phyloP scores from a whole-genome alignment of 2,113 vertebrate species.

The Rhizomys pruinosus region DNA sequence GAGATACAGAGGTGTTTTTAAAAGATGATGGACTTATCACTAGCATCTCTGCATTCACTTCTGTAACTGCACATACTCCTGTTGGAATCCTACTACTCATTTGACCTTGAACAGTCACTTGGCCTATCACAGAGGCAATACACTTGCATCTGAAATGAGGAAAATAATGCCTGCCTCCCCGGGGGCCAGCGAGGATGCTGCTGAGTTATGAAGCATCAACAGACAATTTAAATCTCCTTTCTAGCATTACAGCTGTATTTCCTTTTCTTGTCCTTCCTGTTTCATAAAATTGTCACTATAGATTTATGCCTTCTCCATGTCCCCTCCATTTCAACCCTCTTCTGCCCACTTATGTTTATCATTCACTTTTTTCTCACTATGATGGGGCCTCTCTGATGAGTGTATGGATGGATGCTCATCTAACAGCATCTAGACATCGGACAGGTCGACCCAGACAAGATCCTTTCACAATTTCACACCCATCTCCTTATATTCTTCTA shows the following conservation, averaged over 20 bases:
- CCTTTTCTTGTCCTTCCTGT: not conserved
- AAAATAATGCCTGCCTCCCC: not conserved
- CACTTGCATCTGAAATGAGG: not conserved
- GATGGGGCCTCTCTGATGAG: not conserved
- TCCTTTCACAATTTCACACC: not conserved
- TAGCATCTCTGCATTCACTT: not conserved
- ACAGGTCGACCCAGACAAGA: not conserved
- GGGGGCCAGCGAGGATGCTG: not conserved
- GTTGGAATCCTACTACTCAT: not conserved
- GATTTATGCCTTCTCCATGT: not conserved
- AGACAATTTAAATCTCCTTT: not conserved
- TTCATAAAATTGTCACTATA: not conserved
- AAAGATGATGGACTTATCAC: conserved; percentile 11
- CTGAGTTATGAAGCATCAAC: not conserved
- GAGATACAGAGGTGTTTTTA: not conserved
- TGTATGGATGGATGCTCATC: not conserved
- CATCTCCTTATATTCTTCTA: not conserved
- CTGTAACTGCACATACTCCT: not conserved
- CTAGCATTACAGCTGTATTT: not conserved
- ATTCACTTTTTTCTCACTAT: not conserved
- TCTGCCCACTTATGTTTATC: not conserved
- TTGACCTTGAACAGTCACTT: conserved; percentile 14
- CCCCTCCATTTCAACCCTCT: not conserved
- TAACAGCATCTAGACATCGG: not conserved
- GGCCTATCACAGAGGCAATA: not conserved